Percentiles rank a stretch among this genome's conserved stretches.
phyloP scores from a whole-genome alignment of 2,113 vertebrate genomes.

The Festucalex cinctus region DNA sequence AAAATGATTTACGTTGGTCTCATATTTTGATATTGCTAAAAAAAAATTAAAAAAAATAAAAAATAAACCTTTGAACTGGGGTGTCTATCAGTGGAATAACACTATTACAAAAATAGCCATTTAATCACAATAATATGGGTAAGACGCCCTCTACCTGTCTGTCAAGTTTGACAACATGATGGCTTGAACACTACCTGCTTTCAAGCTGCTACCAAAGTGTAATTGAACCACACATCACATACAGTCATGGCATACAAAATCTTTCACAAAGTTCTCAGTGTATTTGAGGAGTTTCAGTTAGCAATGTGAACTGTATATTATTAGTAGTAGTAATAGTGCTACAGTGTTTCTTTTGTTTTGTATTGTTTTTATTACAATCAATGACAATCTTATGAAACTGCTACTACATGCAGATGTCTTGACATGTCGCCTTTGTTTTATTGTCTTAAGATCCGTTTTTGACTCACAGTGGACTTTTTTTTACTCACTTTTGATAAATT shows the following conservation, averaged over 20 bases:
- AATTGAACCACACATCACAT: background rate
- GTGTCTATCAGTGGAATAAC: background rate
- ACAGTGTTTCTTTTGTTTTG: background rate
- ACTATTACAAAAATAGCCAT: background rate
- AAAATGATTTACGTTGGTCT: too few relatives aligned
- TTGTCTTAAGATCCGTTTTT: slow-evolving; percentile 5
- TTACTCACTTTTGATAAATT: background rate
- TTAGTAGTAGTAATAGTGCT: too few relatives aligned
- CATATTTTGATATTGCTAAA: too few relatives aligned
- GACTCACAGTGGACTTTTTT: slow-evolving; percentile 4
- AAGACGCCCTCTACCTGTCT: background rate
- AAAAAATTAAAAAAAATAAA: too few relatives aligned
- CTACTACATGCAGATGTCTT: slow-evolving; percentile 15
- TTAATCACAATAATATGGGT: background rate
- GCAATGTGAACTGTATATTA: too few relatives aligned
- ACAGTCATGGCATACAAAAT: background rate
- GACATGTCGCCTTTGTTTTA: slow-evolving; percentile 4
- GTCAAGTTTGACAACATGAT: slow-evolving; percentile 2
- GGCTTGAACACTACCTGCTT: slow-evolving; percentile 1
- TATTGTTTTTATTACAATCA: slow-evolving; percentile 10
- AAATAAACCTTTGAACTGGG: too few relatives aligned
- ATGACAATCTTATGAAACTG: slow-evolving; percentile 14
- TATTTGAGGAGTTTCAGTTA: too few relatives aligned
- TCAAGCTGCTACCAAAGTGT: background rate
- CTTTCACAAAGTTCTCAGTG: too few relatives aligned